These are phyloP conservation scores for Danionella dracula DNA, from an alignment of 2,797 vertebrate species.

Conservation along the genomic window DNA sequence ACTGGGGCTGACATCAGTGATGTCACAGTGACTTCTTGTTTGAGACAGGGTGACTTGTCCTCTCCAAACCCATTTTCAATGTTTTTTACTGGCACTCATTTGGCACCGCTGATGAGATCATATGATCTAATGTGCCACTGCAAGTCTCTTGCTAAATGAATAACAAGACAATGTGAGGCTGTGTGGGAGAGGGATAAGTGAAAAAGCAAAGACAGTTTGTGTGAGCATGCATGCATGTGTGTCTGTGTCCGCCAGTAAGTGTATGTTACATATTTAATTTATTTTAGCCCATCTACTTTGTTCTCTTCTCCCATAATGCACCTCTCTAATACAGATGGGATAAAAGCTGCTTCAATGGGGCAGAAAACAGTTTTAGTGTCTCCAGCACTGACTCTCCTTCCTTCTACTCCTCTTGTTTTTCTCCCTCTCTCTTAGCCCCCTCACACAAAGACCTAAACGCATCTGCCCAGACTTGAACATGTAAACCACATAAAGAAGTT, in stretches of 20 bases:
- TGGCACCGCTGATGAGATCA: constrained; percentile 13
- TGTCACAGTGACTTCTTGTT: neutral
- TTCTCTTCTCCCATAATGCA: constrained; percentile 31
- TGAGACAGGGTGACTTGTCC: no score
- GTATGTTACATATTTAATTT: constrained; percentile 41
- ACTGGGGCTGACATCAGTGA: neutral
- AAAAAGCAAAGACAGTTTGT: neutral
- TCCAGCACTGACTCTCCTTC: constrained; percentile 2
- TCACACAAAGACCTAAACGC: constrained; percentile 11
- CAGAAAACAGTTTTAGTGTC: constrained; percentile 34
- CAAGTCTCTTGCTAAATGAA: constrained; percentile 13
- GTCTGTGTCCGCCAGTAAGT: constrained; percentile 11
- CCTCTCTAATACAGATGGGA: constrained; percentile 26
- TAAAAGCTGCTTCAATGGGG: constrained; percentile 36
- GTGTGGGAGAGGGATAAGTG: constrained; percentile 2
- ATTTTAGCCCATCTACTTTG: constrained; percentile 21
- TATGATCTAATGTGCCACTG: constrained; percentile 17
- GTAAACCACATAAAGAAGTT: constrained; percentile 31
- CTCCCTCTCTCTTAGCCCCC: neutral
- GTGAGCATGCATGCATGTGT: no score
- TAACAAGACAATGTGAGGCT: constrained; percentile 7
- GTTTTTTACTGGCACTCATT: constrained; percentile 5
- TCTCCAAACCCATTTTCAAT: no score
- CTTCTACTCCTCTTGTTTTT: neutral
- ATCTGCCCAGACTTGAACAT: constrained; percentile 21